Base-by-base conservation (phyloP, 1,140 invertebrate species). In the Bombus pyrosoma region DNA sequence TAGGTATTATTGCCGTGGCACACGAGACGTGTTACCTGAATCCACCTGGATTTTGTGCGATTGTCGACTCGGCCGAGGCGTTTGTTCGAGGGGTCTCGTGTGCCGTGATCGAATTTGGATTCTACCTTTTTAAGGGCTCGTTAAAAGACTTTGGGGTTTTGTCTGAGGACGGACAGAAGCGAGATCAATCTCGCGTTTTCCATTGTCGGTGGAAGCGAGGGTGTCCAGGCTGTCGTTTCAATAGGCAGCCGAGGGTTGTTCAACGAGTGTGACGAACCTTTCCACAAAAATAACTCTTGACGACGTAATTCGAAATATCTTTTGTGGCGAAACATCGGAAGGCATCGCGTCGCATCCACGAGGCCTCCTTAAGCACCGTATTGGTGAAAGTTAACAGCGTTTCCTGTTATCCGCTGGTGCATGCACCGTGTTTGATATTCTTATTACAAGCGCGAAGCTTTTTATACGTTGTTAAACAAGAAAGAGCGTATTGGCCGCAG, bases 131-230 rank as follows among this genome's bases (percentile, higher is more conserved):
- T 73, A 73, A 64, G 84, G 84, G 78, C 84, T 81, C 84, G 78
- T 85, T 85, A 81, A 85, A 85, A 64, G 79, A 81, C 78, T 81
- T 75, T 13, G 71, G 22, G 77, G 72, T 86, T 86, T 86, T 86
- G 85, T 86, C 85, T 25, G 85, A 28, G 69, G 73, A 77, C 85
- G 83, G 5, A 8, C 64, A 32, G 15, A 59, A 47, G 85, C 12
- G 81, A 82, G 72, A 86, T 86, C 80, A 77, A 75, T 64, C 80
- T 72, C 66, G 73, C 81, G 66, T 57, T 77, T 71, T 28, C 85
- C 22, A 86, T 86, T 86, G 85, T 86, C 64, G 32, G 6, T 15
- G 25, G 5, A 72, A 37, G 32, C 1, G 73, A 83, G 85, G 81
- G 81, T 83, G 78, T 37, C 66, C 73, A 47, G 59, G 43, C 28